A percentile compares a stretch with the other conserved stretches of the same genome.
These are phyloP conservation scores for Lordiphosa stackelbergi DNA, from an alignment of 1,140 invertebrate species.

Conservation along the genomic window DNA sequence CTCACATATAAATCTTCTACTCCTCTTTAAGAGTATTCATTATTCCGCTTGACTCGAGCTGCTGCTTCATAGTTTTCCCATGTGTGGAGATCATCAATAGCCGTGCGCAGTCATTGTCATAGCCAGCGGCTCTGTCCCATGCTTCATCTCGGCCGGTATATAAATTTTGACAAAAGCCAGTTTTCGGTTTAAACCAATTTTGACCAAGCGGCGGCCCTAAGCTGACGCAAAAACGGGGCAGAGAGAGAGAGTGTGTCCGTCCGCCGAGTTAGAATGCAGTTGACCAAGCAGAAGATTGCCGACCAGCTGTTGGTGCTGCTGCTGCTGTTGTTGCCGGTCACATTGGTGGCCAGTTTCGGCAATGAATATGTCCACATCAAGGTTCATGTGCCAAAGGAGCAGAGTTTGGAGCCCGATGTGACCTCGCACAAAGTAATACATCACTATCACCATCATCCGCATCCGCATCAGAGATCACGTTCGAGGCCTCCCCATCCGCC, in stretches of 20 bases:
- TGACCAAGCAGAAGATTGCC: constrained; percentile 1
- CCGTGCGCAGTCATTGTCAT: constrained; percentile 39
- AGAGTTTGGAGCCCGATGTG: constrained; percentile 25
- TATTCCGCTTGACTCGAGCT: background rate
- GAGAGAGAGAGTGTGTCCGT: background rate
- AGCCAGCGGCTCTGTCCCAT: constrained; percentile 13
- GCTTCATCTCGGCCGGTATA: constrained; percentile 33
- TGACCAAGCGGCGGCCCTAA: constrained; percentile 58
- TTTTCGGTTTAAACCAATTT: constrained; percentile 71
- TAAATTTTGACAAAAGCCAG: constrained; percentile 70
- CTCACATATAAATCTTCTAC: no score
- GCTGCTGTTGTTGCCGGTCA: background rate
- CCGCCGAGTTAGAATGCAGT: constrained; percentile 2
- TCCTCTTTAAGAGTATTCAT: no score
- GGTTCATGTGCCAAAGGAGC: constrained; percentile 65
- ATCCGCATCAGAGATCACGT: constrained; percentile 40
- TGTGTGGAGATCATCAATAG: constrained; percentile 1
- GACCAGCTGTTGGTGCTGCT: constrained; percentile 8
- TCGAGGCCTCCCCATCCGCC: background rate
- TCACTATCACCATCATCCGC: constrained; percentile 58
- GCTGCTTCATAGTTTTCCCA: constrained; percentile 8
- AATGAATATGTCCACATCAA: constrained; percentile 71
- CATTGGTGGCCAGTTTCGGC: constrained; percentile 39
- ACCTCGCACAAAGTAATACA: constrained; percentile 57
- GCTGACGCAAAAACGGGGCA: constrained; percentile 10